These are phyloP conservation scores for Candidula unifasciata DNA, from an alignment of 2,888 invertebrate species.

Conservation along the genomic window DNA sequence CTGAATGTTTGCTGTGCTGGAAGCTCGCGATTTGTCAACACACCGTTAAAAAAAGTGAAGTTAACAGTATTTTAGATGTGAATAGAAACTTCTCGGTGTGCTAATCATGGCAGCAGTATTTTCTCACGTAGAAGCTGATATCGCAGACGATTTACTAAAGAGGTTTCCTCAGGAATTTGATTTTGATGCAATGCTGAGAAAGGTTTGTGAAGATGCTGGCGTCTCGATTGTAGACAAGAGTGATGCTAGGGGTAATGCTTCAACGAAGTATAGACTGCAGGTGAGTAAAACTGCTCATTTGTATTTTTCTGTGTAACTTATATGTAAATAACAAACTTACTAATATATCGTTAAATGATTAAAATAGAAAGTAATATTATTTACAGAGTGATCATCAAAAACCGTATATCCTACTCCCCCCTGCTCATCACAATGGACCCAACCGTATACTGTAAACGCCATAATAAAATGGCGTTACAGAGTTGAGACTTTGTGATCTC, in stretches of 20 bases:
- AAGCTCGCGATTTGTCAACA: slow-evolving; percentile 52
- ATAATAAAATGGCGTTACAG: slow-evolving; percentile 42
- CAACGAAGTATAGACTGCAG: slow-evolving; percentile 35
- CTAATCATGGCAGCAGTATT: slow-evolving; percentile 52
- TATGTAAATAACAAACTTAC: neutral
- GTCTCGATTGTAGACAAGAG: slow-evolving; percentile 49
- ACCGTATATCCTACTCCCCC: neutral
- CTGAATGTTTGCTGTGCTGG: slow-evolving; percentile 36
- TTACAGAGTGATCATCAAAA: neutral
- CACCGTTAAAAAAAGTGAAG: slow-evolving; percentile 19
- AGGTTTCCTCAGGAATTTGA: slow-evolving; percentile 62
- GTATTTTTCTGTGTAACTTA: neutral
- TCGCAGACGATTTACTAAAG: slow-evolving; percentile 57
- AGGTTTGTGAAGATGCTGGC: slow-evolving; percentile 61
- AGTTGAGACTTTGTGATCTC: neutral
- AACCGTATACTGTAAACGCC: slow-evolving; percentile 50
- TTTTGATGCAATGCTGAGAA: slow-evolving; percentile 59
- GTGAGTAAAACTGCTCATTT: neutral
- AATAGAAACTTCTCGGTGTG: neutral
- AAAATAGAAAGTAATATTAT: neutral
- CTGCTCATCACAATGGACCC: slow-evolving; percentile 14
- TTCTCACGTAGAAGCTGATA: slow-evolving; percentile 59
- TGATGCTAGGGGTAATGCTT: neutral
- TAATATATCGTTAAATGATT: neutral
- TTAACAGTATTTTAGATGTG: neutral